Conservation (phyloP, 2,888 invertebrate species). For the Steinernema hermaphroditum region DNA sequence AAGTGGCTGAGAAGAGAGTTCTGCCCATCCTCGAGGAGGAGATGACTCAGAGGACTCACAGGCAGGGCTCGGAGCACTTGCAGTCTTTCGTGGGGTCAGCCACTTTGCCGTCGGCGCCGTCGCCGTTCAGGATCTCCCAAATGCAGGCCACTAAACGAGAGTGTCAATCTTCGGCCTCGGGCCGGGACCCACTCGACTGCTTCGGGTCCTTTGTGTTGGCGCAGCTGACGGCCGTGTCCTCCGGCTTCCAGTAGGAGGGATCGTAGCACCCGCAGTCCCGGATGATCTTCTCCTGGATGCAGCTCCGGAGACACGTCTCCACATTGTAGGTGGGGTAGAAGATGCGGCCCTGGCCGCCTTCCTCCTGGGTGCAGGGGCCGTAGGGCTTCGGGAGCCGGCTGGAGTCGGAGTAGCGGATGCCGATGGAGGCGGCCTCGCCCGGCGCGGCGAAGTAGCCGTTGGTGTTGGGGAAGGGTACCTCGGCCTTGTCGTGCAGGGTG, state of each 20-base stretch:
- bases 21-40: constrained; percentile 22
- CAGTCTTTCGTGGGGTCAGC: constrained; percentile 50
- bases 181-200: constrained; percentile 34
- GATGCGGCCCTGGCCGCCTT: constrained; percentile 51
- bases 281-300: constrained; percentile 64
- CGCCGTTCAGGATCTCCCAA: constrained; percentile 45
- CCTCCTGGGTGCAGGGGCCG: constrained; percentile 65
- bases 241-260: constrained; percentile 51
- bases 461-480: constrained; percentile 37
- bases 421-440: constrained; percentile 56
- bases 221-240: constrained; percentile 39
- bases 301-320: constrained; percentile 67
- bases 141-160: constrained; percentile 53
- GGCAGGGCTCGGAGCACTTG: constrained; percentile 62
- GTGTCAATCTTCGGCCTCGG: too few species aligned
- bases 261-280: constrained; percentile 66
- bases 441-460: constrained; percentile 56
- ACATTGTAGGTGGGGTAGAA: constrained; percentile 53
- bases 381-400: constrained; percentile 65
- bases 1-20: too few species aligned
- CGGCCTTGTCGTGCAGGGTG: constrained; percentile 65
- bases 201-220: constrained; percentile 36
- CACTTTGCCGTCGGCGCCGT: constrained; percentile 45
- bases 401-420: constrained; percentile 42
- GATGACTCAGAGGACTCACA: constrained; percentile 48